Base-by-base conservation (phyloP, 2,113 vertebrate species). In the Sinosuthora webbiana region DNA sequence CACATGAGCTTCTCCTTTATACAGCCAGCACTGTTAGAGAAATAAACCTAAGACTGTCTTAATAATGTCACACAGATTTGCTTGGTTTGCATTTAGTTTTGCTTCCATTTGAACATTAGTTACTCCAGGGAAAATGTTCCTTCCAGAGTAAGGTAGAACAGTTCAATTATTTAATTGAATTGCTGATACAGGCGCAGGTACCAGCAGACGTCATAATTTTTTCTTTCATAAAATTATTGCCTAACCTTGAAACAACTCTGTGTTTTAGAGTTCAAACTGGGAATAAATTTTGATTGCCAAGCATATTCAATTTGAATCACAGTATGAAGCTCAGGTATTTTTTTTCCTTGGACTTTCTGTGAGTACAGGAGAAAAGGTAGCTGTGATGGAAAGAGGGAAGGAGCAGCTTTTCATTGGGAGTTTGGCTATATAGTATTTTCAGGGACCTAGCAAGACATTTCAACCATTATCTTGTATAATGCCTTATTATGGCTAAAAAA, bases 91-190 rank as follows among this genome's bases (percentile, higher is more conserved):
- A 55, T 57, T 84, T 93, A 39, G 3, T 86, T 92, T 93, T 78
- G 3, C 41, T 92, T 87, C 71, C 35, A 50, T 85, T 83, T 81
- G 57, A 90, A 77, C 41, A 68, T 79, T 65, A 93, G 74, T 93
- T 93, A 84, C 62, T 90, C 39, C 21, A 69, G 73, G 19, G 89
- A 77, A 91, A 94, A 78, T 4, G 14, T 45, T 88, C 7, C 18
- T 90, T 71, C 71, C 27, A 76, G 21, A 10, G 13, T 62, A 59
- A 93, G 39, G 44, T 63, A 76, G 45, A 83, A 94, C 1, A 17
- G 49, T 82, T 88, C 73, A 90, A 50, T 89, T 89, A 89, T 90
- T 93, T 84, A 94, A 93, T 67, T 57, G 21, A 52, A 78, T 47
- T 89, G 33, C 49, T 93, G 56, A 64, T 81, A 60, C 42, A 73